Evolutionary conservation across 2,888 invertebrate genomes (phyloP).

Genomic region (Lasius fuliginosus): DNA sequence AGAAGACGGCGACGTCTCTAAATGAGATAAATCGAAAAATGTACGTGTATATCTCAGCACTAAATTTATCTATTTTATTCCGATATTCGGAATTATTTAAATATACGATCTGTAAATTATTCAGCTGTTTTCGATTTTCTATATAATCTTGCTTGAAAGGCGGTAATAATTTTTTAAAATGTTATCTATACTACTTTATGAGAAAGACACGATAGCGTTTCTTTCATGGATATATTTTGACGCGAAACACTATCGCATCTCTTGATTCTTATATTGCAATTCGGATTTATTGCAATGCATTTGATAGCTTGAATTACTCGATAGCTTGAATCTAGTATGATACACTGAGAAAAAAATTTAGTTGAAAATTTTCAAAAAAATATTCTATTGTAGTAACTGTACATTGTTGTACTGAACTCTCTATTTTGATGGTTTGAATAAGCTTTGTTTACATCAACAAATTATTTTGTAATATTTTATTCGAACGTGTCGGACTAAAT

Average conservation of each 20-base stretch:
- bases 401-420: no score
- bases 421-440: no score
- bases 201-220: background rate
- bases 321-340: background rate
- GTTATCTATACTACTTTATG: background rate
- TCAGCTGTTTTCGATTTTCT: background rate
- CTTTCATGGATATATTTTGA: background rate
- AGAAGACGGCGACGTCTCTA: background rate
- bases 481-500: no score
- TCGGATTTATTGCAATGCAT: background rate
- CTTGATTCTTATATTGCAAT: background rate
- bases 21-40: background rate
- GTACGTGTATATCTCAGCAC: background rate
- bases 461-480: no score
- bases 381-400: no score
- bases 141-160: background rate
- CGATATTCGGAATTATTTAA: background rate
- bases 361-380: no score
- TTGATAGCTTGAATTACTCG: background rate
- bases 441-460: no score
- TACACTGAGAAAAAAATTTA: no score
- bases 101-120: background rate
- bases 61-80: conserved; percentile 1
- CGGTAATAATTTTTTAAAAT: background rate
- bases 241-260: background rate